Conservation (phyloP, 2,113 vertebrate genomes). For the Damaliscus lunatus region DNA sequence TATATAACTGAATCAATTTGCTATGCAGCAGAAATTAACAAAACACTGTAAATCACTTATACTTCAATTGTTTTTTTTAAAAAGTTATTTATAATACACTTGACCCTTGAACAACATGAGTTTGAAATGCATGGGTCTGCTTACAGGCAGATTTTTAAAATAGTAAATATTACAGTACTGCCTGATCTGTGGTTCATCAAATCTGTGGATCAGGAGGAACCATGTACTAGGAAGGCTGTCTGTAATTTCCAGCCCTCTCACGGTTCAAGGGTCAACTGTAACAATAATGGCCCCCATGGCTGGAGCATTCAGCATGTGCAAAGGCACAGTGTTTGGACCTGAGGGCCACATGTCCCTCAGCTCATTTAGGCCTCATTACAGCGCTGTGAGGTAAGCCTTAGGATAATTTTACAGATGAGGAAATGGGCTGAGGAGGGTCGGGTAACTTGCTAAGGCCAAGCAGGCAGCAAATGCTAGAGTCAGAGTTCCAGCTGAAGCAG, state of each 20-base stretch:
- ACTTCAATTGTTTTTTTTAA: background rate
- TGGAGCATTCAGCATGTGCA: too few species aligned
- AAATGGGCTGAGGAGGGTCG: background rate
- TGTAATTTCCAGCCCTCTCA: background rate
- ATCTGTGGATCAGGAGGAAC: background rate
- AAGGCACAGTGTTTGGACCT: background rate
- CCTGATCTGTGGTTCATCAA: background rate
- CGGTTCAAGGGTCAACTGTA: background rate
- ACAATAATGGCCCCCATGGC: background rate
- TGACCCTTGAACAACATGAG: background rate
- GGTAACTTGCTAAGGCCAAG: background rate
- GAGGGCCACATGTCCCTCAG: too few species aligned
- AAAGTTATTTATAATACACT: background rate
- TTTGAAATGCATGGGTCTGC: background rate
- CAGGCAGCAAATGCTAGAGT: background rate
- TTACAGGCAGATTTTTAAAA: background rate
- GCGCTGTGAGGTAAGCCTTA: background rate
- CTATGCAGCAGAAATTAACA: background rate
- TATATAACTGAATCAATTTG: background rate
- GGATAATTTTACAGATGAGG: background rate
- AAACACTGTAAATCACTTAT: background rate
- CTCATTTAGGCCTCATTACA: background rate
- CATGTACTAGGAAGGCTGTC: background rate
- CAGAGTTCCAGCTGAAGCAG: background rate
- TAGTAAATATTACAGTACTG: background rate